Conservation (phyloP, 2,797 vertebrate species). For the Anguilla pacifica region DNA sequence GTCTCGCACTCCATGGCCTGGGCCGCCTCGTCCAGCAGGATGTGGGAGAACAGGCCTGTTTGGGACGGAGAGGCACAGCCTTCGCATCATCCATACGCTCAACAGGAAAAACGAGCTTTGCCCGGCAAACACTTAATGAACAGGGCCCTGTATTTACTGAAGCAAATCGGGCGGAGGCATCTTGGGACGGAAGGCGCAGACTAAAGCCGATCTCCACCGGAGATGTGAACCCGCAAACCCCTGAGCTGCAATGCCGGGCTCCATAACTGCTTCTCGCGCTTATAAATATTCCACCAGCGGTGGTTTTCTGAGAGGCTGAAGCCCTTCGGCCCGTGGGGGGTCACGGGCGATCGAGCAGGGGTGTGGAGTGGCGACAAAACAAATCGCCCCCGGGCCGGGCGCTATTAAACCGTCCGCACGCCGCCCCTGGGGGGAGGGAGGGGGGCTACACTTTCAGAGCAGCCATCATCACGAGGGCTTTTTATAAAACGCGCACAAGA, state of each 20-base stretch:
- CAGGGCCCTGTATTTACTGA: background rate
- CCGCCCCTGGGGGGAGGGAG: background rate
- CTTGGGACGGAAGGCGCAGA: no score
- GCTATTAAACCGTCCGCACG: background rate
- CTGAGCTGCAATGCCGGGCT: background rate
- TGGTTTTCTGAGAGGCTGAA: background rate
- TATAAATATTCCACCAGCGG: background rate
- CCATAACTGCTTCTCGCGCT: background rate
- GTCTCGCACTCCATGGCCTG: conserved; percentile 99
- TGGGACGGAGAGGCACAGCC: background rate
- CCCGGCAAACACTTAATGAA: background rate
- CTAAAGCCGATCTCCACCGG: background rate
- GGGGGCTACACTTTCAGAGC: background rate
- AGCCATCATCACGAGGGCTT: background rate
- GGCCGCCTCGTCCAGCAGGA: conserved; percentile 96
- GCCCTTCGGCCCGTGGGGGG: background rate
- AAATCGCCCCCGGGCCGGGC: no score
- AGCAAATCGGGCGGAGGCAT: background rate
- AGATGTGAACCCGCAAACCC: background rate
- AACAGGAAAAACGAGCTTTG: background rate
- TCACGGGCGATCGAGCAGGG: background rate
- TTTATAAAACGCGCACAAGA: background rate
- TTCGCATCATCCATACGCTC: background rate
- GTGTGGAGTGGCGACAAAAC: background rate
- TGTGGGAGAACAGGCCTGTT: conserved; percentile 93